Conservation (phyloP, 2,888 invertebrate genomes). For the Furcula furcula region DNA sequence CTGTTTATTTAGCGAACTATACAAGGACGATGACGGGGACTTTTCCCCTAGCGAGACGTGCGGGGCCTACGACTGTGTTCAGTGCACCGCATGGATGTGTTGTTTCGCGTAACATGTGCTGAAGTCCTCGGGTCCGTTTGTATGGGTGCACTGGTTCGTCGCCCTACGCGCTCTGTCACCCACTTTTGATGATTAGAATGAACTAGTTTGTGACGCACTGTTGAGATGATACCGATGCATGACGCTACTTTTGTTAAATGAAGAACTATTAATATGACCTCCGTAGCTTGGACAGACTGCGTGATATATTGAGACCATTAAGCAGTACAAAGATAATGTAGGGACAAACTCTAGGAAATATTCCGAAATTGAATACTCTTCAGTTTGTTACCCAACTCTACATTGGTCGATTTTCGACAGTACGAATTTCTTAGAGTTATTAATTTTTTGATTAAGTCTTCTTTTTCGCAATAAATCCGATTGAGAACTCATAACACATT, state of each 20-base stretch:
- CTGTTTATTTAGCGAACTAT: slow-evolving; percentile 35
- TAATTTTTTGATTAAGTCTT: no score
- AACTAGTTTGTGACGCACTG: slow-evolving; percentile 40
- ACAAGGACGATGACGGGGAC: slow-evolving; percentile 38
- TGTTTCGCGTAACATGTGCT: slow-evolving; percentile 50
- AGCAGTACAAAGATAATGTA: no score
- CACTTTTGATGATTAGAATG: slow-evolving; percentile 60
- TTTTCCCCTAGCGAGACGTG: slow-evolving; percentile 25
- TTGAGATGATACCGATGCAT: slow-evolving; percentile 34
- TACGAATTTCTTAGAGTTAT: no score
- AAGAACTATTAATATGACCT: background rate
- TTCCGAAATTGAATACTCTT: no score
- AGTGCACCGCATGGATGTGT: slow-evolving; percentile 60
- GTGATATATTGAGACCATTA: no score
- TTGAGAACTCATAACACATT: no score
- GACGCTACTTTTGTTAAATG: slow-evolving; percentile 46
- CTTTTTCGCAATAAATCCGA: no score
- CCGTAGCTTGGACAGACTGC: background rate
- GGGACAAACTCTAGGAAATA: no score
- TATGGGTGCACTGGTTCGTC: slow-evolving; percentile 69
- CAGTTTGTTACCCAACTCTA: no score
- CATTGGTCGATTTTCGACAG: no score
- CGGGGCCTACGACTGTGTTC: slow-evolving; percentile 44
- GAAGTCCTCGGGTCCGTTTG: slow-evolving; percentile 49
- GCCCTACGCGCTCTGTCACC: slow-evolving; percentile 56